Evolutionary conservation across 2,888 invertebrate genomes (phyloP), one percentile per base, ranked within the genome.

Genomic region (Sussaba pulchella): DNA sequence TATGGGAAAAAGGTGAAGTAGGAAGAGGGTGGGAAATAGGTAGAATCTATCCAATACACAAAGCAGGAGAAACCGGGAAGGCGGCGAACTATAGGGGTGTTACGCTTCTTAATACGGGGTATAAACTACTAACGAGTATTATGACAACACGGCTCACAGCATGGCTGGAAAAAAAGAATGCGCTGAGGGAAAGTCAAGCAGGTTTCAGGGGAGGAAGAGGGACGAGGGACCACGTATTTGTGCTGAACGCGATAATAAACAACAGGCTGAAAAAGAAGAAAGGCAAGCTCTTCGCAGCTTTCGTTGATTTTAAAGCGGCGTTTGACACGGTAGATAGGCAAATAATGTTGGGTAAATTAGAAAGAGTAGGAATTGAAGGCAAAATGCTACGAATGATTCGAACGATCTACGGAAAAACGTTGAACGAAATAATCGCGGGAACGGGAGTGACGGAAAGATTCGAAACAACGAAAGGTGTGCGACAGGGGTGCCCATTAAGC

Each of bases 1-100:
- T 76, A 2, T 80, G 80, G 75, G 14, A 43, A 1, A 47, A 45
- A 1, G 64, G 66, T 0, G 50, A 70, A 47, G 10, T 80, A 17
- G 63, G 24, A 43, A 43, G 43, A 4, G n/a, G 45, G 14, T n/a
- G 45, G 45, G 45, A n/a, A 45, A 14, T 14, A n/a, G n/a, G n/a
- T 3, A 12, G 45, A 2, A 45, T 45, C 3, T 45, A n/a, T n/a
- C 1, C 2, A 12, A 45, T 14, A 2, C 45, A n/a, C 45, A 45
- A 5, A 41, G 41, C 41, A 9, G 41, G 9, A 8, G 41, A 41
- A 2, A 1, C 2, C 8, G 41, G 12, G 10, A 12, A 41, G 10
- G 41, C 9, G 1, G 12, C 8, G 12, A 2, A 41, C 41, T 41
- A 6, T 9, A 41, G 41, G 10, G 41, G 41, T 9, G 12, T 41